Evolutionary conservation across 2,113 vertebrate species (phyloP).

Genomic region (Pteruthius melanotis): DNA sequence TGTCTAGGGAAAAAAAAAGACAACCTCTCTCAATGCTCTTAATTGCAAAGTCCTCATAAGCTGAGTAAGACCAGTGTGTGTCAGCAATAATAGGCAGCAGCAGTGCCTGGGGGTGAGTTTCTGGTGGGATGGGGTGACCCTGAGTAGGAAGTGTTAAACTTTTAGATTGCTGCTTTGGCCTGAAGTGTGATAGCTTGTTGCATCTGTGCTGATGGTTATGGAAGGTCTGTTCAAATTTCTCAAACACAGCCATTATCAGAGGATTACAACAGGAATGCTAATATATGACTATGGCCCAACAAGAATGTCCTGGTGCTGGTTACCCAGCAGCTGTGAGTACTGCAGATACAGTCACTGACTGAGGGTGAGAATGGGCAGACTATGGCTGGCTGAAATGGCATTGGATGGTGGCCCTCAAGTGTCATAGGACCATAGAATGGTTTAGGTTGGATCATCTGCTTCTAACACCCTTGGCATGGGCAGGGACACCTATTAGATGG

Average conservation of each 20-base stretch:
- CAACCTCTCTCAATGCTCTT: neutral
- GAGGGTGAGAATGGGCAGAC: neutral
- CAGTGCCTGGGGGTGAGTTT: neutral
- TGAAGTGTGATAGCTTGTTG: neutral
- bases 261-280: neutral
- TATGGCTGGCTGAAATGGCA: neutral
- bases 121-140: neutral
- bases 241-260: neutral
- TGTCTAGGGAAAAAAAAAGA: rapidly evolving
- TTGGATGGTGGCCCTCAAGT: rapidly evolving
- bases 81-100: neutral
- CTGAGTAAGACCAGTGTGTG: neutral
- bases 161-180: neutral
- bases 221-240: neutral
- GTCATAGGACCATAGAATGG: neutral
- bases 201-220: neutral
- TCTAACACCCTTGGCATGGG: neutral
- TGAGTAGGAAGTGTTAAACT: neutral
- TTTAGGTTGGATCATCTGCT: neutral
- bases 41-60: neutral
- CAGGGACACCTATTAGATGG: neutral
- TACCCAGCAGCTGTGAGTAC: neutral
- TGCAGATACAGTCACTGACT: neutral
- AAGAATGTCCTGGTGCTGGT: neutral
- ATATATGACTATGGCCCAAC: neutral